Evolutionary conservation across 2,113 vertebrate genomes (phyloP).

Genomic region (Eidolon helvum): DNA sequence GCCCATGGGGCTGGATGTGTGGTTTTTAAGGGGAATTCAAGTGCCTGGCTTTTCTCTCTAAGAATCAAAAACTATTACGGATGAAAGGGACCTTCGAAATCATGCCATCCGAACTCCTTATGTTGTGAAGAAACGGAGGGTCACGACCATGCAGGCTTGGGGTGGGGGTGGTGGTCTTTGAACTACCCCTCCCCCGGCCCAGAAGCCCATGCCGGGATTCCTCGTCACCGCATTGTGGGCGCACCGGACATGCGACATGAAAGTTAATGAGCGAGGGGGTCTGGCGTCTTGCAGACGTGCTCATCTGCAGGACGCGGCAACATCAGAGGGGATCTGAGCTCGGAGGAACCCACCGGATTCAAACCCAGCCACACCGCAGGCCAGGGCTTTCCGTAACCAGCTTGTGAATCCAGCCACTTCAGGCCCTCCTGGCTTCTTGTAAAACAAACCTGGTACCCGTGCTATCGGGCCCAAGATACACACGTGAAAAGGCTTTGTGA

Average conservation of each 20-base stretch:
- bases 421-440: neutral
- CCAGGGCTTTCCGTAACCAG: neutral
- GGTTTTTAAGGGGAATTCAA: neutral
- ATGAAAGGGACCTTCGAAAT: neutral
- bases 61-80: neutral
- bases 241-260: fast-evolving
- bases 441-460: fast-evolving
- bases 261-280: no score
- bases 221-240: fast-evolving
- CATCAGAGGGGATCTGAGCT: fast-evolving
- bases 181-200: neutral
- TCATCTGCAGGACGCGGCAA: neutral
- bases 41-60: neutral
- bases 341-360: neutral
- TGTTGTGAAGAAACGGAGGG: neutral
- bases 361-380: fast-evolving
- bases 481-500: fast-evolving
- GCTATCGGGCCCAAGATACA: fast-evolving
- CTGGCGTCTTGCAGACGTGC: no score
- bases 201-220: neutral
- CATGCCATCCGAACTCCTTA: neutral
- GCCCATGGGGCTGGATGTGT: fast-evolving
- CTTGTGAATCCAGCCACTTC: neutral
- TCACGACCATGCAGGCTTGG: fast-evolving
- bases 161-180: no score